These are phyloP conservation scores for Psylliodes chrysocephalus DNA, from an alignment of 2,888 invertebrate genomes.

Conservation along the genomic window DNA sequence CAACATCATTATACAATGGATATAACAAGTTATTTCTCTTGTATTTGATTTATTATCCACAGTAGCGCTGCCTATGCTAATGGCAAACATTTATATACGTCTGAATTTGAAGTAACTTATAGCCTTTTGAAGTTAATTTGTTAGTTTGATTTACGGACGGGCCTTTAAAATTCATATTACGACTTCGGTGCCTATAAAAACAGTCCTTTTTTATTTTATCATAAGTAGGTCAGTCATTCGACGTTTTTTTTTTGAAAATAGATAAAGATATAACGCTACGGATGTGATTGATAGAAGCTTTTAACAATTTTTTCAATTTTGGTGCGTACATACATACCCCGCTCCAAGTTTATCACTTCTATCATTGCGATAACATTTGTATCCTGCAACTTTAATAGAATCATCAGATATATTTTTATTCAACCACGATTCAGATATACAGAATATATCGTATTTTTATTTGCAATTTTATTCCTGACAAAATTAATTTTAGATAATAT, in stretches of 20 bases:
- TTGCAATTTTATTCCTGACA: too few relatives aligned
- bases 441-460: too few relatives aligned
- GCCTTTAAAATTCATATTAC: conserved; percentile 53
- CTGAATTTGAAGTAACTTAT: conserved; percentile 62
- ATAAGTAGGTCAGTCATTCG: conserved; percentile 24
- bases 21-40: conserved; percentile 65
- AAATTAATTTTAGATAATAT: too few relatives aligned
- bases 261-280: not conserved
- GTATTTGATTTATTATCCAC: conserved; percentile 63
- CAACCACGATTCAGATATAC: too few relatives aligned
- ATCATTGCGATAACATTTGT: too few relatives aligned
- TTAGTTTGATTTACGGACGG: conserved; percentile 64
- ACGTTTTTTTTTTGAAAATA: not conserved
- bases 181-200: conserved; percentile 46
- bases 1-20: conserved; percentile 64
- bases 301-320: too few relatives aligned
- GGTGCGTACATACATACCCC: too few relatives aligned
- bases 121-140: conserved; percentile 65
- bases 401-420: too few relatives aligned
- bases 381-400: too few relatives aligned
- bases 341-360: too few relatives aligned
- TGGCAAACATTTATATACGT: conserved; percentile 65
- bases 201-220: conserved; percentile 24
- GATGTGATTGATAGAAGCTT: not conserved
- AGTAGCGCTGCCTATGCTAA: conserved; percentile 65